phyloP scores from a whole-genome alignment of 37 sponge, comb jelly and placozoan species.

The Lycopodina hypogea region DNA sequence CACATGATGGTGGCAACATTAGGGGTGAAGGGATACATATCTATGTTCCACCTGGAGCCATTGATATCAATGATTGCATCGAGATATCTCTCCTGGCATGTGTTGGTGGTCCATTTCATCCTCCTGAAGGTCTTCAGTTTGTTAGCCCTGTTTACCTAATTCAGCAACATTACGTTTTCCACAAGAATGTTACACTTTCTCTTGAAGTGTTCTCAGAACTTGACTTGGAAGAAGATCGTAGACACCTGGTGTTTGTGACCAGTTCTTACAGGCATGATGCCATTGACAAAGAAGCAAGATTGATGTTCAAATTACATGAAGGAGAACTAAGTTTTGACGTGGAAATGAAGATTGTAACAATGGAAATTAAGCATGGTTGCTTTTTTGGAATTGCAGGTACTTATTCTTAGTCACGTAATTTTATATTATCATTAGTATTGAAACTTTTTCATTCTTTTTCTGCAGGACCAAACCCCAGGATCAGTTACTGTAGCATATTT shows the following conservation, averaged over 20 bases:
- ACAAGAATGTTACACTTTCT: neutral
- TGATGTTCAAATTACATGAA: neutral
- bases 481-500: neutral
- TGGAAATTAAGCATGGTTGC: neutral
- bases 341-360: neutral
- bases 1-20: neutral
- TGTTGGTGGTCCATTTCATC: slow-evolving; percentile 13
- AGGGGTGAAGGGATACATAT: slow-evolving; percentile 1
- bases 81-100: slow-evolving; percentile 4
- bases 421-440: neutral
- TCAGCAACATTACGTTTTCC: slow-evolving; percentile 3
- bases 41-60: neutral
- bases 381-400: neutral
- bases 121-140: neutral
- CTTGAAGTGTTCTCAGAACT: slow-evolving; percentile 6
- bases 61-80: neutral
- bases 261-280: slow-evolving; percentile 1
- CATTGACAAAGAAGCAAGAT: neutral
- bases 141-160: slow-evolving; percentile 22
- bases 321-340: neutral
- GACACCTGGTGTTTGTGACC: slow-evolving; percentile 7
- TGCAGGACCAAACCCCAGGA: neutral
- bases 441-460: neutral
- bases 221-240: neutral
- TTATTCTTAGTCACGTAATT: neutral